Evolutionary conservation across 2,888 invertebrate genomes (phyloP).

Genomic region (Piscicola geometra): DNA sequence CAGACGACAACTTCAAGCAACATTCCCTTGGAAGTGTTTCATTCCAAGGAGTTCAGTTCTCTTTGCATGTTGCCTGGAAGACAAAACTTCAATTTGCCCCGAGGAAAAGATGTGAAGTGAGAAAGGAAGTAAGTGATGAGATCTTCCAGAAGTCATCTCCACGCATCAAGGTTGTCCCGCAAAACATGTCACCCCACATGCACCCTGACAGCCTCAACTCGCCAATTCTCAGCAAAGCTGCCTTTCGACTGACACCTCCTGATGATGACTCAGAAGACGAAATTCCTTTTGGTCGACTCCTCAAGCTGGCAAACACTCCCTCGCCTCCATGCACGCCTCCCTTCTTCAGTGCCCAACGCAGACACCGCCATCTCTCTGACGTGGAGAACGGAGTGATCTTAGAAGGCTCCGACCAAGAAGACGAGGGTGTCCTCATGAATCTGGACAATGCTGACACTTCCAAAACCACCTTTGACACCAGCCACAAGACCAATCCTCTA

Average conservation of each 20-base stretch:
- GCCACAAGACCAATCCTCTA: not conserved
- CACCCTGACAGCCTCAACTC: not conserved
- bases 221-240: constrained; percentile 18
- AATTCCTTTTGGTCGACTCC: constrained; percentile 10
- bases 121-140: not conserved
- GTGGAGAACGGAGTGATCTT: not conserved
- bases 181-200: not conserved
- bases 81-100: constrained; percentile 22
- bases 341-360: not conserved
- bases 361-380: not conserved
- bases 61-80: constrained; percentile 28
- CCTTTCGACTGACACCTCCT: constrained; percentile 18
- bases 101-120: not conserved
- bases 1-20: constrained; percentile 17
- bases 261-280: not conserved
- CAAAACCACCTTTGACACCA: not conserved
- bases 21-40: constrained; percentile 16
- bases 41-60: constrained; percentile 1
- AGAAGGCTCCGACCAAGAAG: constrained; percentile 12
- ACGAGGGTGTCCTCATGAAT: not conserved
- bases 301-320: constrained; percentile 18
- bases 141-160: not conserved
- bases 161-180: not conserved
- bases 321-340: not conserved
- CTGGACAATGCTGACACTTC: not conserved